Conservation (phyloP, 2,797 vertebrate species). For the Anguilla marmorata region DNA sequence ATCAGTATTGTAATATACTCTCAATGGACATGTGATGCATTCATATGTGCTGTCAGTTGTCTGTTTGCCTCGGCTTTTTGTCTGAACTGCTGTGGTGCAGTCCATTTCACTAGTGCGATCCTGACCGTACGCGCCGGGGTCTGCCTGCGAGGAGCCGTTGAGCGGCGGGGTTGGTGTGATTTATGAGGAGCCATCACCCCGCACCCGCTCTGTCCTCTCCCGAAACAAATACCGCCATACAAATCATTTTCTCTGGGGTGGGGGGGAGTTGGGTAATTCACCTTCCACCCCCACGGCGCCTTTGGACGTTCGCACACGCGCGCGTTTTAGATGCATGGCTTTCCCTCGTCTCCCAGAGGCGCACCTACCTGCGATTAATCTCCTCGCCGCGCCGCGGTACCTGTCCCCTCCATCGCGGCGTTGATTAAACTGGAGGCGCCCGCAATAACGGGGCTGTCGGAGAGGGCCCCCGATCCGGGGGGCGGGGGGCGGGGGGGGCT, state of each 20-base stretch:
- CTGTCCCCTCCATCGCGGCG: not conserved
- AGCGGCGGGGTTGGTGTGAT: not conserved
- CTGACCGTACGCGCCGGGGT: not conserved
- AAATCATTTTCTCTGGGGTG: conserved; percentile 47
- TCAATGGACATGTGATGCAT: not conserved
- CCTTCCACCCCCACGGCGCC: not conserved
- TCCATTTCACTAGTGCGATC: conserved; percentile 5
- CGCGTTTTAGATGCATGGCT: conserved; percentile 8
- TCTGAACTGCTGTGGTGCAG: not conserved
- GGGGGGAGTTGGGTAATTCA: not conserved
- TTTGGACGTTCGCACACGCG: not conserved
- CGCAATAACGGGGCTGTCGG: not conserved
- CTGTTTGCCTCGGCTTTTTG: not conserved
- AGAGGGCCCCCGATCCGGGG: not conserved
- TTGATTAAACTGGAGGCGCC: not conserved
- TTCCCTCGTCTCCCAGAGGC: conserved; percentile 13
- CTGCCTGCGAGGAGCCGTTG: not conserved
- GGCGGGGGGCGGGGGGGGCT: no score
- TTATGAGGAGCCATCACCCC: not conserved
- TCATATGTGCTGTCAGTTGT: not conserved
- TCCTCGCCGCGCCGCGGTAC: not conserved
- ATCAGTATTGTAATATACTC: not conserved
- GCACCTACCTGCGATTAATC: conserved; percentile 25
- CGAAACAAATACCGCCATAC: conserved; percentile 49
- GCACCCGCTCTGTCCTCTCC: not conserved